A percentile compares a stretch with the other conserved stretches of the same genome.
Evolutionary conservation across 2,888 invertebrate species (phyloP).

Genomic region (Tetragonula carbonaria): DNA sequence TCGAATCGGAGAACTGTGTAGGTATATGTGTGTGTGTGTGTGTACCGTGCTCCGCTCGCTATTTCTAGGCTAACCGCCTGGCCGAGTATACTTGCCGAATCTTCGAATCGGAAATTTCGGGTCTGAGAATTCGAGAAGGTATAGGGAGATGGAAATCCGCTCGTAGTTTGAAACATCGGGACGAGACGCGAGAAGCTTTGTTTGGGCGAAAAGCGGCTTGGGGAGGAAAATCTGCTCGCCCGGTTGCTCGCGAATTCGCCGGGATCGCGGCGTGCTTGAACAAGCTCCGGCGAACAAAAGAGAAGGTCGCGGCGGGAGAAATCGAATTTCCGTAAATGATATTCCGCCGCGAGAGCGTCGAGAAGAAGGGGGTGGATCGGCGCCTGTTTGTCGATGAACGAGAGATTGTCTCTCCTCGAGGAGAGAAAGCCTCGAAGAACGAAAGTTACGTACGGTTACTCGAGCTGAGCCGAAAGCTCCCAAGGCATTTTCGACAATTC

Average conservation of each 20-base stretch:
- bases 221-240: neutral
- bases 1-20: neutral
- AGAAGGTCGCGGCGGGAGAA: slow-evolving; percentile 22
- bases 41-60: neutral
- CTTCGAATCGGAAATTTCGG: neutral
- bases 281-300: slow-evolving; percentile 34
- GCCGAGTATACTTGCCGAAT: neutral
- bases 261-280: slow-evolving; percentile 26
- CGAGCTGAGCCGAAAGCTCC: neutral
- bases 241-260: neutral
- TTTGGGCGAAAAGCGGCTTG: neutral
- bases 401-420: slow-evolving; percentile 11
- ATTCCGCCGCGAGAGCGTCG: slow-evolving; percentile 12
- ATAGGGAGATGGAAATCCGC: neutral
- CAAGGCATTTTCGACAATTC: no score
- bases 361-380: neutral
- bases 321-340: slow-evolving; percentile 57
- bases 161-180: neutral
- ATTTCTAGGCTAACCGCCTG: neutral
- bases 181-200: neutral
- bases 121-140: neutral
- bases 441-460: neutral
- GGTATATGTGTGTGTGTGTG: neutral
- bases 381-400: slow-evolving; percentile 43
- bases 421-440: neutral